Conservation (phyloP, 2,797 vertebrate genomes). For the Sebastes baramenuke region DNA sequence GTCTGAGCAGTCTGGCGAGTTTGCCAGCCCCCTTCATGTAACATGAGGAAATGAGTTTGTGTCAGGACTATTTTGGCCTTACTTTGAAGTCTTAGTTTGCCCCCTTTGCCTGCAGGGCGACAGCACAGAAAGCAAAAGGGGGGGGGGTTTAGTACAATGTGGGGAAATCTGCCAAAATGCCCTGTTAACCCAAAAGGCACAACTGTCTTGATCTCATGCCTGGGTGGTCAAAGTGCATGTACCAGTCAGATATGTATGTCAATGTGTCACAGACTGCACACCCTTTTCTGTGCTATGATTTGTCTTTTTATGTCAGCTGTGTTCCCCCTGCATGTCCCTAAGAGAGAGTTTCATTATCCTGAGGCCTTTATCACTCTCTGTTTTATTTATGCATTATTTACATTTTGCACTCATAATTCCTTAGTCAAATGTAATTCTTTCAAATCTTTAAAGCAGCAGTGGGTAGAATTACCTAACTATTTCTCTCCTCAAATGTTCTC, state of each 20-base stretch:
- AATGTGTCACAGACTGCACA: neutral
- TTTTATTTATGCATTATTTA: slow-evolving; percentile 37
- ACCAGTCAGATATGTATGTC: slow-evolving; percentile 11
- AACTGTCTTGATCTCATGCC: slow-evolving; percentile 43
- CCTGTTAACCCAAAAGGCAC: slow-evolving; percentile 68
- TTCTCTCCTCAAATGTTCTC: no score
- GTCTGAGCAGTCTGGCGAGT: slow-evolving; percentile 54
- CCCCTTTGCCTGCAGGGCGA: slow-evolving; percentile 74
- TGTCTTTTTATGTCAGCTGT: slow-evolving; percentile 6
- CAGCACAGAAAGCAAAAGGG: slow-evolving; percentile 62
- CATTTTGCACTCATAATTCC: slow-evolving; percentile 9
- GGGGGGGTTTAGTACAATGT: slow-evolving; percentile 40
- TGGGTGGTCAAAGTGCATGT: slow-evolving; percentile 50
- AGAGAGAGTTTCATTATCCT: slow-evolving; percentile 31
- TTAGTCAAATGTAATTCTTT: slow-evolving; percentile 3
- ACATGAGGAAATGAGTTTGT: slow-evolving; percentile 84
- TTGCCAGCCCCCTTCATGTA: slow-evolving; percentile 74
- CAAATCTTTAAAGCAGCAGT: no score
- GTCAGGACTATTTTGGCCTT: slow-evolving; percentile 84
- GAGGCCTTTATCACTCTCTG: slow-evolving; percentile 13
- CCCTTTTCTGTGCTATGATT: neutral
- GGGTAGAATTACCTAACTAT: no score
- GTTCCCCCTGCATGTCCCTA: slow-evolving; percentile 13
- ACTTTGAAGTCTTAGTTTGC: slow-evolving; percentile 87
- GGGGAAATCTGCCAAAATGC: slow-evolving; percentile 68